phyloP scores from a whole-genome alignment of 2,797 vertebrate species.

The Peromyscus aztecus region DNA sequence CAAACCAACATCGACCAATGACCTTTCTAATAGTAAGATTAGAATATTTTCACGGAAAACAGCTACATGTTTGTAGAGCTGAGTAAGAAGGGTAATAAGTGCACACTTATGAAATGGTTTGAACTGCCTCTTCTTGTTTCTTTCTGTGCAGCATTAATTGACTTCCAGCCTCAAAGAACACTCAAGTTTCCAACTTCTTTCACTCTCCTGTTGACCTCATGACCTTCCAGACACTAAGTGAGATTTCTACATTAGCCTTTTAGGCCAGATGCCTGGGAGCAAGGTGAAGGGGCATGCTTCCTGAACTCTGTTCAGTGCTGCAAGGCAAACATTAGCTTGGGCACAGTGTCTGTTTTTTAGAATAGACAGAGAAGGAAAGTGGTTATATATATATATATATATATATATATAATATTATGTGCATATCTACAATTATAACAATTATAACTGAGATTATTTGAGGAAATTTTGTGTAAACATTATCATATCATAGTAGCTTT shows the following conservation, averaged over 20 bases:
- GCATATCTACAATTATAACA: slow-evolving; percentile 11
- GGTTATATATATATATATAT: not conserved
- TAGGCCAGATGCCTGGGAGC: not conserved
- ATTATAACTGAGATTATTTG: not conserved
- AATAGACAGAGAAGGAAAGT: not conserved
- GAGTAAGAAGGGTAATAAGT: not conserved
- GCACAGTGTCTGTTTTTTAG: not conserved
- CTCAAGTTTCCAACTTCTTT: not conserved
- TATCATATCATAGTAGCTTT: slow-evolving; percentile 23
- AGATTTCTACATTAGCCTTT: not conserved
- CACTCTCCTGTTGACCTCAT: not conserved
- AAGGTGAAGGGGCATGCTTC: not conserved
- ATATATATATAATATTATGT: no score
- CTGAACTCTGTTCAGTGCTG: not conserved
- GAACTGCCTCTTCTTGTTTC: not conserved
- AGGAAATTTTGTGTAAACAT: not conserved
- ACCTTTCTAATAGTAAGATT: not conserved
- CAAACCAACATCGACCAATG: not conserved
- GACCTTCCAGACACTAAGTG: not conserved
- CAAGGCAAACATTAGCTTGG: not conserved
- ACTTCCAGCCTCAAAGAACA: not conserved
- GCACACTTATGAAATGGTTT: slow-evolving; percentile 18
- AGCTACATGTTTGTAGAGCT: not conserved
- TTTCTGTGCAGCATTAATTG: slow-evolving; percentile 9
- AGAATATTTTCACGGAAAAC: not conserved